Evolutionary conservation across 2,888 invertebrate genomes (phyloP).

Genomic region (Drosophila stalkeri): DNA sequence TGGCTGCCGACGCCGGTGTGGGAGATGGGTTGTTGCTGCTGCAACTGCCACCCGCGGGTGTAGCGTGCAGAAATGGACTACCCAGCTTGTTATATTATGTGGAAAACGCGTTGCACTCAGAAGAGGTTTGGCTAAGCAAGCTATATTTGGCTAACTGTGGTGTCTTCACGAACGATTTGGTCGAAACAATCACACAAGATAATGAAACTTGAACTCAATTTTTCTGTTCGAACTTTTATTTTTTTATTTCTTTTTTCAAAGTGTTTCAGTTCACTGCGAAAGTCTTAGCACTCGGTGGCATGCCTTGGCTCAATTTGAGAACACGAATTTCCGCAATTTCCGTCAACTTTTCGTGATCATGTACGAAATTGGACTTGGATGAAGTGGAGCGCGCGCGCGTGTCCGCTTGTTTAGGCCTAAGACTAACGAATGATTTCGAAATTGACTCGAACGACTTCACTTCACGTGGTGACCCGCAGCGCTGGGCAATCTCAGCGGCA

Average conservation of each 20-base stretch:
- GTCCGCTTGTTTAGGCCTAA: constrained; percentile 85
- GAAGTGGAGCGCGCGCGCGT: constrained; percentile 62
- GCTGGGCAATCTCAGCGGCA: constrained; percentile 60
- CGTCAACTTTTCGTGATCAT: constrained; percentile 25
- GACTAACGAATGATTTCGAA: constrained; percentile 84
- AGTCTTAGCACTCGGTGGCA: background rate
- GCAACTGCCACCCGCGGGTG: constrained; percentile 85
- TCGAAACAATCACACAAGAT: background rate
- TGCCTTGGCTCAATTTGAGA: background rate
- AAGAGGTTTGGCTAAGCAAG: background rate
- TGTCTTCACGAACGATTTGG: background rate
- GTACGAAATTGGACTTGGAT: constrained; percentile 11
- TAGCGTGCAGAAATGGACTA: constrained; percentile 84
- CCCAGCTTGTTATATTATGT: constrained; percentile 81
- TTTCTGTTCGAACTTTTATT: background rate
- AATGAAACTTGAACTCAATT: background rate
- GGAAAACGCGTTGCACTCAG: constrained; percentile 30
- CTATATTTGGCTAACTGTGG: background rate
- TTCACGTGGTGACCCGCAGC: constrained; percentile 45
- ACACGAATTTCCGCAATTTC: constrained; percentile 10
- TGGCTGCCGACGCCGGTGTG: constrained; percentile 48
- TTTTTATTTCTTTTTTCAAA: background rate
- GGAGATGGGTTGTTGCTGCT: constrained; percentile 68
- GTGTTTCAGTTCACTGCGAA: constrained; percentile 13
- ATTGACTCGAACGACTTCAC: constrained; percentile 73